Base-by-base conservation (phyloP, 2,888 invertebrate genomes). In the Eupithecia dodoneata region DNA sequence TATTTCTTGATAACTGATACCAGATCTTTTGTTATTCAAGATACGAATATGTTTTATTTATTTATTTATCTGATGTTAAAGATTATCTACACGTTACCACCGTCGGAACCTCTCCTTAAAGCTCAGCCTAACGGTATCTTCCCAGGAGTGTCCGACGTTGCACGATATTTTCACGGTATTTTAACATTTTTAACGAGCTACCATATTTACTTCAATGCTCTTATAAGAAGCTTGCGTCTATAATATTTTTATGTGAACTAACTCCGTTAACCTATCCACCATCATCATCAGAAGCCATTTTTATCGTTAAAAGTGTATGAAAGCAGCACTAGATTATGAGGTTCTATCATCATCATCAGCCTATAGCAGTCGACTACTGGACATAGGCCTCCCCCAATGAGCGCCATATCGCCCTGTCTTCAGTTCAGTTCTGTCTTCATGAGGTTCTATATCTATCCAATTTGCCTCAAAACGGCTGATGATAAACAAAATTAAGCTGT, bases 151-250 rank as follows among this genome's bases (percentile, higher is more conserved):
- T 92, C 91, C 93, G 90, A 87, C 90, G 92, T 90, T 87, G 90
- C 90, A 90, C 87, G 89, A 92, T 92, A 93, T 94, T 94, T 79
- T 94, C 91, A 95, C 94, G 94, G 94, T 94, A 92, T 94, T 95
- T 95, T 94, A 94, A 94, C 94, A 94, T 92, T 91, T 94, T 94
- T 95, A 95, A 95, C 94, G 94, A 94, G 93, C 90, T 88, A 82
- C 89, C 90, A 90, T 92, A 91, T 92, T 93, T 92, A 93, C 92
- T 92, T 90, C 89, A 89, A 90, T 92, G 91, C 91, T 87, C 89
- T 81, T 86, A 84, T 87, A 86, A 87, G 89, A 90, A 87, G 86
- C 87, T 89, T 82, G 85, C 85, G 84, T 88, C 86, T 67, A 55
- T 59, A 44, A 59, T 47, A 66, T 74, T 42, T 30, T 63, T 63